Conservation (phyloP, 2,888 invertebrate species). For the Taenaris catops region DNA sequence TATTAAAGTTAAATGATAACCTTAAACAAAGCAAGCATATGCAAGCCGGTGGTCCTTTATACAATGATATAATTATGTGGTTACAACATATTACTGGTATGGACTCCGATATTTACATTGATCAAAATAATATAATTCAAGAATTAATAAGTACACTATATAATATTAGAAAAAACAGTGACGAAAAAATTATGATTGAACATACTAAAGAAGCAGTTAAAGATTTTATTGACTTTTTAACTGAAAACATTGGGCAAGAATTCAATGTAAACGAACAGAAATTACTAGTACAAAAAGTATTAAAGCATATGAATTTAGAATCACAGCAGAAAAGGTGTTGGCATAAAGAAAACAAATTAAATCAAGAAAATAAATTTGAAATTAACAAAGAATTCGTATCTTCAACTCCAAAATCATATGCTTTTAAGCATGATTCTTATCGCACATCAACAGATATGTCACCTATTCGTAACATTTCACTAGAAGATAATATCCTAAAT, state of each 20-base stretch:
- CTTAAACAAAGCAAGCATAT: conserved; percentile 1
- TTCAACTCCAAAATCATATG: conserved; percentile 1
- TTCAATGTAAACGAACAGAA: neutral
- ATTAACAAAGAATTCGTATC: neutral
- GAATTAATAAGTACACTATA: conserved; percentile 8
- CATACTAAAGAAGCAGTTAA: conserved; percentile 9
- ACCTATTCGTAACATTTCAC: conserved; percentile 2
- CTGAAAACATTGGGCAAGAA: neutral
- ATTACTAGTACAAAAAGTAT: neutral
- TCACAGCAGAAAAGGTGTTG: neutral
- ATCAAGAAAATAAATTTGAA: neutral
- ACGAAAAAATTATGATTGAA: neutral
- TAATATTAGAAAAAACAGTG: conserved; percentile 1
- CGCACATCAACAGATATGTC: neutral
- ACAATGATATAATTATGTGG: conserved; percentile 4
- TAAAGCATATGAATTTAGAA: neutral
- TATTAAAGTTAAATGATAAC: conserved; percentile 3
- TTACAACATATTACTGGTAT: conserved; percentile 4
- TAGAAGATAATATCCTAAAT: neutral
- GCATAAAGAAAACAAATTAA: neutral
- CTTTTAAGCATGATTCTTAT: neutral
- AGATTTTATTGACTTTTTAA: conserved; percentile 5
- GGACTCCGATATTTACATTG: neutral
- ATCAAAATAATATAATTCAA: conserved; percentile 1
- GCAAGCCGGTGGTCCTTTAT: neutral